Evolutionary conservation across 1,140 invertebrate genomes (phyloP).

Genomic region (Delia radicum): DNA sequence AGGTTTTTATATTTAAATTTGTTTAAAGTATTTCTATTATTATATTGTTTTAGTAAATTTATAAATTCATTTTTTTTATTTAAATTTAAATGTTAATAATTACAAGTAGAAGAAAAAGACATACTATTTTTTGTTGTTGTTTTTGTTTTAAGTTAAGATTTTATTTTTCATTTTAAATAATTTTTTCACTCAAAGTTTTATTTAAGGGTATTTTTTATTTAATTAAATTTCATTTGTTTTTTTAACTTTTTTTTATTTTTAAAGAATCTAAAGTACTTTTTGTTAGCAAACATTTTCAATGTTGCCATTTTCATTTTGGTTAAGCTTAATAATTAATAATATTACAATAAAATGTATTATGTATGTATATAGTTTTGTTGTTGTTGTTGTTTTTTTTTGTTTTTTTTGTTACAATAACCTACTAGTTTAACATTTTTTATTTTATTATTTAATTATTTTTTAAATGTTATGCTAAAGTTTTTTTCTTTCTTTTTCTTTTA

Average conservation of each 20-base stretch:
- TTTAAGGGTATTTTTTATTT: slow-evolving; percentile 26
- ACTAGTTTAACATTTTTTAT: slow-evolving; percentile 1
- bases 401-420: background rate
- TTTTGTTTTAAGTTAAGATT: background rate
- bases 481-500: background rate
- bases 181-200: slow-evolving; percentile 31
- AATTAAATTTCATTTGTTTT: slow-evolving; percentile 27
- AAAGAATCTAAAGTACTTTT: slow-evolving; percentile 32
- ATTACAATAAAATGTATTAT: slow-evolving; percentile 12
- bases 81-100: background rate
- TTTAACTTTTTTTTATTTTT: slow-evolving; percentile 24
- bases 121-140: background rate
- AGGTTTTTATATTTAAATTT: slow-evolving; percentile 14
- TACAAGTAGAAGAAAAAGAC: slow-evolving; percentile 25
- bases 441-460: background rate
- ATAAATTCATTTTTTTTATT: slow-evolving; percentile 6
- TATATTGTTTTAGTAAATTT: slow-evolving; percentile 15
- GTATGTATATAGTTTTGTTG: background rate
- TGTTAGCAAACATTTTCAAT: background rate
- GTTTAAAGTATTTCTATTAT: background rate
- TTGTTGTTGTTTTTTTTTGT: background rate
- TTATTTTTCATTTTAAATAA: slow-evolving; percentile 14
- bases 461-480: background rate
- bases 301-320: background rate
- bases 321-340: slow-evolving; percentile 4